Evolutionary conservation across 1,140 invertebrate species (phyloP), one percentile per base, ranked within the genome.

Genomic region (Stegodyphus dumicola): DNA sequence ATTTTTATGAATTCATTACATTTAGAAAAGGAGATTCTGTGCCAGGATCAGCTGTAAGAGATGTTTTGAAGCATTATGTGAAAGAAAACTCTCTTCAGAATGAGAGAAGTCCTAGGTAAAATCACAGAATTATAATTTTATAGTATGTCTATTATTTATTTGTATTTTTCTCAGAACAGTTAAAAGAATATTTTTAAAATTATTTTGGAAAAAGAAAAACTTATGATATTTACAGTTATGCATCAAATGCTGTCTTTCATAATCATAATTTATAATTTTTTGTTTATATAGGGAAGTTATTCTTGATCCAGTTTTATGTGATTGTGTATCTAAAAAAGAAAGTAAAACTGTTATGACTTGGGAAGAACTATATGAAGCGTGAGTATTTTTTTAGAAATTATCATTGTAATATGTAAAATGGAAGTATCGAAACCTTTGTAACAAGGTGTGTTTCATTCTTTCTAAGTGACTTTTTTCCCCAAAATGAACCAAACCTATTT

Each of bases 41-140:
- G 75, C 92, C 93, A 7, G 91, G 92, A 18, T 89, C 91, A 7
- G 93, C 95, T 77, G 92, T 96, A 69, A 93, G 95, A 89, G 93
- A 93, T 88, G 91, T 92, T 88, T 91, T 97, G 49, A 94, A 93
- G 15, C 93, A 95, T 69, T 96, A 97, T 90, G 93, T 97, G n/a
- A 94, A 93, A 89, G 91, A 91, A 77, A 93, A 95, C 86, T 91
- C 93, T 64, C 92, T 96, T n/a, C 93, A 94, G 88, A 90, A 93
- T 87, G 89, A 91, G 53, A 86, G 88, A 3, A 89, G 91, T 67
- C 90, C 89, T 86, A 88, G 86, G 89, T 91, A 76, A 85, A 67
- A 64, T 67, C 79, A 51, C 33, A 6, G 53, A 65, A 71, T 33
- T 33, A 1, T 33, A 33, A 33, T 33, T 33, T 33, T 33, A 33